Evolutionary conservation across 2,888 invertebrate genomes (phyloP).

Genomic region (Oscheius onirici): DNA sequence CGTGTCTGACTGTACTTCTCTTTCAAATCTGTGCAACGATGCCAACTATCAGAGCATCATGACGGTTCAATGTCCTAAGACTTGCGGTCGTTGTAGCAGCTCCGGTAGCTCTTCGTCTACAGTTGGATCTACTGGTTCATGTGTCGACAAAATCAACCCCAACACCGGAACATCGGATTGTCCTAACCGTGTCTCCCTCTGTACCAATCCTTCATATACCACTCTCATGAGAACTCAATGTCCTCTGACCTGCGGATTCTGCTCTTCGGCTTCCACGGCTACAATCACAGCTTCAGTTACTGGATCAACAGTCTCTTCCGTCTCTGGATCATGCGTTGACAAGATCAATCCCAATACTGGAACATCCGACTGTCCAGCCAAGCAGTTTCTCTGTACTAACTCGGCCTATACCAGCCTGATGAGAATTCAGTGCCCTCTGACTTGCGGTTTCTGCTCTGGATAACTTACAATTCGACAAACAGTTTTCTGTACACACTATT

Average conservation of each 20-base stretch:
- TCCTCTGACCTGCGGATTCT: slow-evolving; percentile 22
- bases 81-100: neutral
- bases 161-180: neutral
- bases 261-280: neutral
- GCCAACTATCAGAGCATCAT: neutral
- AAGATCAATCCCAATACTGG: slow-evolving; percentile 6
- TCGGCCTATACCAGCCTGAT: neutral
- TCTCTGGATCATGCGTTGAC: neutral
- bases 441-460: neutral
- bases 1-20: slow-evolving; percentile 2
- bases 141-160: neutral
- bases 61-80: neutral
- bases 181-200: neutral
- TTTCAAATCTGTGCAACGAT: neutral
- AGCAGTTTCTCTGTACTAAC: neutral
- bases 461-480: neutral
- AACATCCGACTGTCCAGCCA: slow-evolving; percentile 8
- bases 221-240: slow-evolving; percentile 17
- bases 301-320: neutral
- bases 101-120: neutral
- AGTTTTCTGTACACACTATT: neutral
- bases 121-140: neutral
- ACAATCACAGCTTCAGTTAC: neutral
- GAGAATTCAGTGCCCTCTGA: slow-evolving; percentile 8
- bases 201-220: neutral